Evolutionary conservation across 2,888 invertebrate species (phyloP).

Genomic region (Resseliella maxima): DNA sequence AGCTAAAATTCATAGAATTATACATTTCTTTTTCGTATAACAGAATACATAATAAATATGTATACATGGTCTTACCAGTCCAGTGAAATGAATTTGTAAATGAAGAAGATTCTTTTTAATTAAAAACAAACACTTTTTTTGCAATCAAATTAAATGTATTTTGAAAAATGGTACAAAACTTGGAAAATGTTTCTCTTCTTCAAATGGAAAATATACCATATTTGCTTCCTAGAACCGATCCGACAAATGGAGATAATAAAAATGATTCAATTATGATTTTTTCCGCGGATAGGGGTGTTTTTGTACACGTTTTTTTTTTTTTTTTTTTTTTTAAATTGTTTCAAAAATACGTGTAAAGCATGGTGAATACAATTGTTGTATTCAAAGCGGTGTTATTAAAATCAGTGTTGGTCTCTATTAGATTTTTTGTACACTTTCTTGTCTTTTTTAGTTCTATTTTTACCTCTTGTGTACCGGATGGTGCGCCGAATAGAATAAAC

Average conservation of each 20-base stretch:
- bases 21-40: background rate
- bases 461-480: slow-evolving; percentile 49
- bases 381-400: slow-evolving; percentile 31
- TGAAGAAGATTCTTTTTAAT: slow-evolving; percentile 54
- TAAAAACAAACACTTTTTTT: slow-evolving; percentile 55
- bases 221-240: background rate
- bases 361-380: slow-evolving; percentile 5
- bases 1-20: background rate
- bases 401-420: slow-evolving; percentile 46
- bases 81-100: background rate
- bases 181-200: background rate
- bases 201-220: background rate
- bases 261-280: slow-evolving; percentile 51
- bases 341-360: slow-evolving; percentile 49
- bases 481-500: background rate
- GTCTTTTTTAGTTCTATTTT: background rate
- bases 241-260: slow-evolving; percentile 5
- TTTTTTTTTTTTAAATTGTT: slow-evolving; percentile 10
- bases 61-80: background rate
- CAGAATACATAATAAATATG: background rate
- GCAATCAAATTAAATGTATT: slow-evolving; percentile 38
- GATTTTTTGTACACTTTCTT: background rate
- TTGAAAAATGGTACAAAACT: slow-evolving; percentile 28
- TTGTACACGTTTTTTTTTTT: background rate
- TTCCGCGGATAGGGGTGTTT: background rate